Base-by-base conservation (phyloP, 2,797 vertebrate species). In the Sebastes variabilis region DNA sequence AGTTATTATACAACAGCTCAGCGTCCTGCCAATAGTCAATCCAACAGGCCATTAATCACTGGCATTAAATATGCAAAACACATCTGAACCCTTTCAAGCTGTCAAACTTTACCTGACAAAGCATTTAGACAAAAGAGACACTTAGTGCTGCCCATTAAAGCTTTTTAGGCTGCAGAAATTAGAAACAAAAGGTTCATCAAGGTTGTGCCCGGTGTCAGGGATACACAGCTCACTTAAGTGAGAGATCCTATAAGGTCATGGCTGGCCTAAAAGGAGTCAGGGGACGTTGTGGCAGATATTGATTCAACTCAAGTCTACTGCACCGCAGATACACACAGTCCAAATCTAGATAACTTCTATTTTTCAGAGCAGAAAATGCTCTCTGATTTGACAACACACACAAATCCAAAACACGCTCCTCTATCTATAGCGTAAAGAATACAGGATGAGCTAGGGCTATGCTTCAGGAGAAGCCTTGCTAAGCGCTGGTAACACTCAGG, bases 1-100 rank as follows among this genome's bases (percentile, higher is more conserved):
- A 1, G 42, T 79, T 65, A 60, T 77, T 87, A 83, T 34, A 38
- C 27, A 72, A 61, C 64, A 55, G 70, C 67, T 71, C 74, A 64
- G 61, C 18, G 46, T 72, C 16, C 75, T 67, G 81, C 82, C 86
- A 89, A 85, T 60, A 85, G 59, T 59, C 76, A 72, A 74, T 87
- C 80, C 49, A 68, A 74, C 54, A 29, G 11, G 58, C 18, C 80
- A 55, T 91, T 88, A 82, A 84, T 88, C 81, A 77, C 8, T 73
- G 29, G 18, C 77, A 89, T 88, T 86, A 85, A 89, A 85, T 70
- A 86, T 86, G 85, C 88, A 87, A 68, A 49, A 87, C 36, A 52
- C 13, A 36, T 18, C 69, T 42, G 42, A 65, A 79, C 42, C 66
- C 29, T 81, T 80, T 85, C 64, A 83, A 66, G 62, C 65, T 22